These are phyloP conservation scores for Colletes gigas DNA, from an alignment of 1,140 invertebrate genomes.

Conservation along the genomic window DNA sequence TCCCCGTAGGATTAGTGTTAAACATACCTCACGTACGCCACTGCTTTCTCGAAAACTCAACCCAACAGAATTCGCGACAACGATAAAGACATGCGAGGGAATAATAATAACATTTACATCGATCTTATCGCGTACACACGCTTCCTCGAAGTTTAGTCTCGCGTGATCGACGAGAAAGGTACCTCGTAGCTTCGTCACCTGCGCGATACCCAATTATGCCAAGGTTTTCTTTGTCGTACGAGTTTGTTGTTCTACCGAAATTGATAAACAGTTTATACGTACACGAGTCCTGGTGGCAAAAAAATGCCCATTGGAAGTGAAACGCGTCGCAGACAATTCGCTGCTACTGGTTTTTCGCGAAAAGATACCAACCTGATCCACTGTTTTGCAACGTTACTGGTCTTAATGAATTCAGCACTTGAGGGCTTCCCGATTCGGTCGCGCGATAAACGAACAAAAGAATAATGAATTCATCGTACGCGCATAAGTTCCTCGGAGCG, in stretches of 20 bases:
- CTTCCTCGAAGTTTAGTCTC: neutral
- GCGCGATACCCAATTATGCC: conserved; percentile 46
- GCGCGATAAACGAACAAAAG: conserved; percentile 15
- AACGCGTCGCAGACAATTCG: neutral
- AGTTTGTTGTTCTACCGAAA: neutral
- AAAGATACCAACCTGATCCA: neutral
- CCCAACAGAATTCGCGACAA: neutral
- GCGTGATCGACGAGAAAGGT: conserved; percentile 8
- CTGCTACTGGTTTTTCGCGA: neutral
- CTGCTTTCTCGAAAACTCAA: neutral
- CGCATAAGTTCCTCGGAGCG: neutral
- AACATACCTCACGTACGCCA: neutral
- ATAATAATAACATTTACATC: conserved; percentile 17
- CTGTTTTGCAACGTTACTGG: neutral
- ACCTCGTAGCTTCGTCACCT: conserved; percentile 56
- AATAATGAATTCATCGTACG: conserved; percentile 12
- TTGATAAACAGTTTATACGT: no score
- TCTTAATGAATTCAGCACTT: conserved; percentile 32
- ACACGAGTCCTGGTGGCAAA: no score
- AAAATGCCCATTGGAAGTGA: no score
- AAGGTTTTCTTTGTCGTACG: conserved; percentile 34
- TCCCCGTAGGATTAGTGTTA: no score
- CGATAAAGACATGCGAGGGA: neutral
- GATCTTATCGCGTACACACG: conserved; percentile 32
- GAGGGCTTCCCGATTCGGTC: conserved; percentile 2